These are phyloP conservation scores for Crocuta crocuta DNA, from an alignment of 2,113 vertebrate species.

Conservation along the genomic window DNA sequence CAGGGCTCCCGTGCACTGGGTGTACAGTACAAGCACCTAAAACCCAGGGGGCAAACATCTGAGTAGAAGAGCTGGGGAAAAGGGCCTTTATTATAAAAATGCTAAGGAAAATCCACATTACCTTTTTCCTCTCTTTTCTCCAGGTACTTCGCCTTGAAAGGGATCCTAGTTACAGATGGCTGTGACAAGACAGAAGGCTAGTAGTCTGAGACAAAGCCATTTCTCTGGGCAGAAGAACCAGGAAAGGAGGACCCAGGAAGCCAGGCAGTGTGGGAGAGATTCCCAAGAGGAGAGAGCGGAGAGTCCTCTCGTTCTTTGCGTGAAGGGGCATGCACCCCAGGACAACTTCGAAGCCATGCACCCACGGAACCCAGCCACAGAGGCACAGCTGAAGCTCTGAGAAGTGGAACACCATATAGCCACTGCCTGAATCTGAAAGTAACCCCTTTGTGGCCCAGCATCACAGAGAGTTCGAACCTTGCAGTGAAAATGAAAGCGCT, in stretches of 20 bases:
- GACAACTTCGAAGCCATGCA: neutral
- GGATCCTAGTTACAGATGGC: neutral
- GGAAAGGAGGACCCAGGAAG: neutral
- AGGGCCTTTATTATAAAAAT: no score
- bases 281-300: neutral
- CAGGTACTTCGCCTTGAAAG: neutral
- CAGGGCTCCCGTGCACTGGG: neutral
- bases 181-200: neutral
- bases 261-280: neutral
- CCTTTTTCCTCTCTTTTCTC: neutral
- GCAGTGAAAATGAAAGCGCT: neutral
- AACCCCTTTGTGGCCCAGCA: neutral
- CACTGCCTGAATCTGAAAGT: neutral
- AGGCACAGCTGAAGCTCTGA: neutral
- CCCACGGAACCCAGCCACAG: no score
- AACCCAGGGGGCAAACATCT: neutral
- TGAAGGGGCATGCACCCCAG: neutral
- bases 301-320: neutral
- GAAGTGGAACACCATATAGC: rapidly evolving
- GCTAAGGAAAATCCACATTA: neutral
- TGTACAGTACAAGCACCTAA: rapidly evolving
- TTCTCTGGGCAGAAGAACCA: neutral
- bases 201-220: neutral
- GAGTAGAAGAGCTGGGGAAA: neutral
- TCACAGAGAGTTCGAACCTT: neutral